Percentiles rank a stretch among this genome's conserved stretches.
phyloP scores from a whole-genome alignment of 2,888 invertebrate species.

The Adineta ricciae region DNA sequence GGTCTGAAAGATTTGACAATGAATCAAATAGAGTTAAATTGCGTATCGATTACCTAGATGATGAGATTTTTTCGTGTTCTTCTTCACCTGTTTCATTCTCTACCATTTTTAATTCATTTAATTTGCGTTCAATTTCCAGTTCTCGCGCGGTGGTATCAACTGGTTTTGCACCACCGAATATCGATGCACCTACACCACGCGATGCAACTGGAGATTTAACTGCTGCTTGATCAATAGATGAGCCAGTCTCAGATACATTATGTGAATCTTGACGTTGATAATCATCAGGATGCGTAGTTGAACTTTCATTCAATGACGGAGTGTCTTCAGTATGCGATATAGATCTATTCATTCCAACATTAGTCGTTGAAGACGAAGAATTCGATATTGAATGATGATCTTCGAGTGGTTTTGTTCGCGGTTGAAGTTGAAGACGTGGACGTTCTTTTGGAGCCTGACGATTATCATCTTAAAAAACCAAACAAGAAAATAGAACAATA shows the following conservation, averaged over 20 bases:
- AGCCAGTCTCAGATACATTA: not conserved
- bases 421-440: conserved; percentile 68
- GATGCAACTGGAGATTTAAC: not conserved
- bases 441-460: conserved; percentile 58
- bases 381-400: conserved; percentile 40
- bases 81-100: too few relatives aligned
- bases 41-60: too few relatives aligned
- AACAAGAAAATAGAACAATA: too few relatives aligned
- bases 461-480: not conserved
- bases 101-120: conserved; percentile 44
- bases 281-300: not conserved
- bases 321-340: too few relatives aligned
- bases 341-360: too few relatives aligned
- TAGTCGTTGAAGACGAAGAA: too few relatives aligned
- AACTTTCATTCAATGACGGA: too few relatives aligned
- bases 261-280: not conserved
- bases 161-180: conserved; percentile 87
- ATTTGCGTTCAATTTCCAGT: conserved; percentile 76
- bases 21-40: not conserved
- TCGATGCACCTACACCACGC: conserved; percentile 53
- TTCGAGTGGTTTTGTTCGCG: conserved; percentile 67
- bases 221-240: not conserved
- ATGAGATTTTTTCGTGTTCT: too few relatives aligned
- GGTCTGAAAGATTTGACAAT: not conserved
- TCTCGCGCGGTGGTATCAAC: conserved; percentile 83